These are phyloP conservation scores for Troilus luridus DNA, from an alignment of 2,888 invertebrate species.

Conservation along the genomic window DNA sequence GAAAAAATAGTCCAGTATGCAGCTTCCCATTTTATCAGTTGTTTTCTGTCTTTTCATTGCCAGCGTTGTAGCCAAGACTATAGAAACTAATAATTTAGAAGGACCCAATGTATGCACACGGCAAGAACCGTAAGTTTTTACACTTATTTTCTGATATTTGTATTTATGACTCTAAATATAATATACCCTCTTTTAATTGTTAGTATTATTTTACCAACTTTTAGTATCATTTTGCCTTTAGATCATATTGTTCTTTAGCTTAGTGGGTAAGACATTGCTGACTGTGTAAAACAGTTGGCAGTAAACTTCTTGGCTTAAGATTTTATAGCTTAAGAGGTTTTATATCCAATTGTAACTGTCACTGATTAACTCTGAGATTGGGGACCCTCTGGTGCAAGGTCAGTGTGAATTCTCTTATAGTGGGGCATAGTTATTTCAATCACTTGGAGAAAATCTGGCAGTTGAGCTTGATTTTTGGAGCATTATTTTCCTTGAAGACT, in stretches of 20 bases:
- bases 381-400: no score
- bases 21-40: background rate
- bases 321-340: background rate
- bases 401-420: no score
- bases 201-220: background rate
- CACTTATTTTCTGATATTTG: constrained; percentile 14
- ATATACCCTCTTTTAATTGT: background rate
- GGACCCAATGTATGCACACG: constrained; percentile 86
- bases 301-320: no score
- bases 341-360: background rate
- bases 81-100: constrained; percentile 69
- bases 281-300: background rate
- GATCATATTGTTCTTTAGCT: background rate
- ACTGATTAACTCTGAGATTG: no score
- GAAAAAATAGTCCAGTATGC: background rate
- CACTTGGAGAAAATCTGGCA: no score
- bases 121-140: constrained; percentile 79
- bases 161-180: background rate
- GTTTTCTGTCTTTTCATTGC: background rate
- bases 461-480: no score
- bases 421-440: no score
- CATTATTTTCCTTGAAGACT: no score
- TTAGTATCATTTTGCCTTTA: background rate
- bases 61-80: background rate
- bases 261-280: background rate